Evolutionary conservation across 2,797 vertebrate species (phyloP), one percentile per base, ranked within the genome.

Genomic region (Bufotes viridis): DNA sequence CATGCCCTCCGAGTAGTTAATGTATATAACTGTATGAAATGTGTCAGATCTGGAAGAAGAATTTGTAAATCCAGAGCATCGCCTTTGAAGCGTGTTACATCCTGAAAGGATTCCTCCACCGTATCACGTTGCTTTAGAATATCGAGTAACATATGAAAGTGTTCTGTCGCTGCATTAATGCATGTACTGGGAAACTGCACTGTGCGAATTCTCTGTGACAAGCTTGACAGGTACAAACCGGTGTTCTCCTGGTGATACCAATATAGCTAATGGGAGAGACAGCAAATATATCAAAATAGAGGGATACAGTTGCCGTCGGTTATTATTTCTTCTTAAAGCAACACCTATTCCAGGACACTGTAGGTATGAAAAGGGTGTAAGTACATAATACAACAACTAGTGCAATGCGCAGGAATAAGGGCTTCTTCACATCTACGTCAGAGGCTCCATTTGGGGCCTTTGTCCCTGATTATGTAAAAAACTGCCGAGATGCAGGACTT

Each of bases 11-110:
- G 80, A 86, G 88, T 78, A 83, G 79, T 83, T 86, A 89, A 89
- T 89, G 88, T 89, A 89, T 81, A 86, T 86, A 86, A 89, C 88
- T 89, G 84, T 51, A 89, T 86, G 80, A 89, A 69, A 86, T 89
- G 84, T 89, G 88, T 86, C 88, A 65, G 78, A 76, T 89, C 88
- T 89, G 88, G 88, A 89, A 61, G 80, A 89, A 89, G 88, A 89
- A 82, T 89, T 89, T 89, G 79, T 83, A 89, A 86, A 86, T 89
- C 88, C 84, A 20, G 61, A 86, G 63, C 15, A 86, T 83, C 83
- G 80, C 88, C 84, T 86, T 89, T 89, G 88, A 89, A 89, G 88
- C 84, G 72, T 89, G 88, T 89, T 89, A 89, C 72, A 89, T 89
- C 88, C 88, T 89, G 88, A 89, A 89, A 89, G 84, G 84, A 89